Conservation (phyloP, 1,140 invertebrate genomes). For the Chrysoperla carnea region DNA sequence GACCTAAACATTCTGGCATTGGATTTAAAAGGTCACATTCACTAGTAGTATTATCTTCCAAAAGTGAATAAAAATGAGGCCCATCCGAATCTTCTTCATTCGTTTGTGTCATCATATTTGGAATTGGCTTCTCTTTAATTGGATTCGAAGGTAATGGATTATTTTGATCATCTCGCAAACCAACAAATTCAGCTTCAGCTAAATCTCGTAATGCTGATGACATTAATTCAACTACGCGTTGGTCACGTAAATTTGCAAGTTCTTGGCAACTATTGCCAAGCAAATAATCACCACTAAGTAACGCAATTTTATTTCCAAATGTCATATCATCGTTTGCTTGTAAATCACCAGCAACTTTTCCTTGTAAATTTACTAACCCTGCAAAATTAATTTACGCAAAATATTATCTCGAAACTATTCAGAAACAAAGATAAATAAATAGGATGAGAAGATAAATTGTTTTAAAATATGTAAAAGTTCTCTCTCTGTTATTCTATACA, state of each 20-base stretch:
- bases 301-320: constrained; percentile 89
- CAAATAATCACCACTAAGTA: constrained; percentile 49
- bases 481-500: too few species aligned
- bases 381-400: too few species aligned
- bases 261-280: constrained; percentile 65
- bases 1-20: constrained; percentile 10
- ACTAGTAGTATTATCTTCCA: constrained; percentile 7
- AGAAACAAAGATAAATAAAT: too few species aligned
- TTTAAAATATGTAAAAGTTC: too few species aligned
- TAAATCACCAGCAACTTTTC: constrained; percentile 25
- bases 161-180: constrained; percentile 65
- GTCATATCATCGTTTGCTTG: constrained; percentile 58
- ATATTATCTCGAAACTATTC: too few species aligned
- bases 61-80: neutral
- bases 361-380: constrained; percentile 64
- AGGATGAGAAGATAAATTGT: too few species aligned
- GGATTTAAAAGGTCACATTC: constrained; percentile 10
- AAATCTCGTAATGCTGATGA: constrained; percentile 73
- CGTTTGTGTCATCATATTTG: too few species aligned
- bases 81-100: too few species aligned
- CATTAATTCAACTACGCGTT: constrained; percentile 77
- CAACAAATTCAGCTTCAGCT: constrained; percentile 78
- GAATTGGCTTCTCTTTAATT: constrained; percentile 2
- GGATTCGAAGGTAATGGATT: constrained; percentile 58
- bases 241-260: constrained; percentile 57